phyloP scores from a whole-genome alignment of 2,797 vertebrate genomes.

The Heliangelus exortis region DNA sequence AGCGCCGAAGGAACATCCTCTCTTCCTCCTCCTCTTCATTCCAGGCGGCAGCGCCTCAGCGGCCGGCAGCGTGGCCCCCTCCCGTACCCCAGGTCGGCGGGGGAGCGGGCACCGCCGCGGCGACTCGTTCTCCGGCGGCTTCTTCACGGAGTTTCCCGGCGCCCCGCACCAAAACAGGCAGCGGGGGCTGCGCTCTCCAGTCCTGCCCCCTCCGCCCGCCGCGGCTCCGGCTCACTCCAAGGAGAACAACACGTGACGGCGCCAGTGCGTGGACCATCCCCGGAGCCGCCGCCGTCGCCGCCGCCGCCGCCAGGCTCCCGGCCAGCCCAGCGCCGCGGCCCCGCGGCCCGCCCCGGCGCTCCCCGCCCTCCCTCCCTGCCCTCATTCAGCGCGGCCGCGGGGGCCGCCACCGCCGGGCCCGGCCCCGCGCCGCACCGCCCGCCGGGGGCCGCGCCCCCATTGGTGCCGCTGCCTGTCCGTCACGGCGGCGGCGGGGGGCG shows the following conservation, averaged over 20 bases:
- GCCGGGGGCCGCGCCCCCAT: slow-evolving; percentile 31
- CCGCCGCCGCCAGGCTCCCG: slow-evolving; percentile 20
- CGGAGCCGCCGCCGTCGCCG: background rate
- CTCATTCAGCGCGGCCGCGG: slow-evolving; percentile 66
- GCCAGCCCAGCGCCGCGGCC: slow-evolving; percentile 50
- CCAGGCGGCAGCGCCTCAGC: slow-evolving; percentile 54
- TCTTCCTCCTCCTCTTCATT: slow-evolving; percentile 73
- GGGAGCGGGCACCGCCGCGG: slow-evolving; percentile 33
- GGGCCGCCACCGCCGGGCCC: slow-evolving; percentile 8
- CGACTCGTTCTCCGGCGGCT: slow-evolving; percentile 49
- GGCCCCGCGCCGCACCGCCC: background rate
- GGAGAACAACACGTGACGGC: slow-evolving; percentile 82
- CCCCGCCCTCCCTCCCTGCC: slow-evolving; percentile 38
- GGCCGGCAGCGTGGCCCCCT: background rate
- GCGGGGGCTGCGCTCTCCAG: slow-evolving; percentile 75
- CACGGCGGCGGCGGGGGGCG: slow-evolving; percentile 44
- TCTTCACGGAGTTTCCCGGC: slow-evolving; percentile 69
- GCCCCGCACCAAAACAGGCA: slow-evolving; percentile 81
- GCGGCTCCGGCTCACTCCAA: slow-evolving; percentile 73
- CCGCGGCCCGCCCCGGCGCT: slow-evolving; percentile 42
- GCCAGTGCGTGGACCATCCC: slow-evolving; percentile 67
- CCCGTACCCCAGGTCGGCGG: slow-evolving; percentile 49
- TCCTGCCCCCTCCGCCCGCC: slow-evolving; percentile 71
- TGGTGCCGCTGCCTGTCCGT: slow-evolving; percentile 66
- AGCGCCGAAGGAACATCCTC: slow-evolving; percentile 62